phyloP scores from a whole-genome alignment of 2,888 invertebrate species.

The Thymelicus acteon region DNA sequence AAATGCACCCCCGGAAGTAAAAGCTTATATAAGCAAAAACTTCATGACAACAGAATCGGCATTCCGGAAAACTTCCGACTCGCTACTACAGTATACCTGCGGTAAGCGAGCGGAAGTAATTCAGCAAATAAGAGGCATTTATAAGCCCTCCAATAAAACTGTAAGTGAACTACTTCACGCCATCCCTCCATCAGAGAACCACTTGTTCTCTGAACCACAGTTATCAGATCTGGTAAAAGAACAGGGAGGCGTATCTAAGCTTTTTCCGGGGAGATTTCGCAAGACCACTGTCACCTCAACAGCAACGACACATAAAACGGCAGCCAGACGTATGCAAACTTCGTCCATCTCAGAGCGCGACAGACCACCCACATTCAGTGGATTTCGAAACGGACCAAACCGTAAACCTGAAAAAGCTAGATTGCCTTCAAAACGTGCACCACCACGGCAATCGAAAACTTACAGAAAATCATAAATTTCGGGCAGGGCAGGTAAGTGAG shows the following conservation, averaged over 20 bases:
- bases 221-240: constrained; percentile 1
- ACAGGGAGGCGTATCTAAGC: no score
- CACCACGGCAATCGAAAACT: no score
- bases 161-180: not conserved
- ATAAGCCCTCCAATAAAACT: not conserved
- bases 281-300: not conserved
- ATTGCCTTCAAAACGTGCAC: no score
- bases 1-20: no score
- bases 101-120: constrained; percentile 20
- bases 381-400: no score
- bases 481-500: constrained; percentile 1
- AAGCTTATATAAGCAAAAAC: no score
- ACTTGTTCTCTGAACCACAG: constrained; percentile 15
- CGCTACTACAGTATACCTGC: not conserved
- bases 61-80: no score
- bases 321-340: no score
- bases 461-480: not conserved
- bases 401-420: no score
- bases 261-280: not conserved
- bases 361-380: no score
- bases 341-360: no score
- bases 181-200: constrained; percentile 13
- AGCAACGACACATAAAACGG: not conserved
- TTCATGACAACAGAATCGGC: no score
- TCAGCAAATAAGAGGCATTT: constrained; percentile 1